Evolutionary conservation across 1,140 invertebrate genomes (phyloP).

Genomic region (Polypedilum vanderplanki): DNA sequence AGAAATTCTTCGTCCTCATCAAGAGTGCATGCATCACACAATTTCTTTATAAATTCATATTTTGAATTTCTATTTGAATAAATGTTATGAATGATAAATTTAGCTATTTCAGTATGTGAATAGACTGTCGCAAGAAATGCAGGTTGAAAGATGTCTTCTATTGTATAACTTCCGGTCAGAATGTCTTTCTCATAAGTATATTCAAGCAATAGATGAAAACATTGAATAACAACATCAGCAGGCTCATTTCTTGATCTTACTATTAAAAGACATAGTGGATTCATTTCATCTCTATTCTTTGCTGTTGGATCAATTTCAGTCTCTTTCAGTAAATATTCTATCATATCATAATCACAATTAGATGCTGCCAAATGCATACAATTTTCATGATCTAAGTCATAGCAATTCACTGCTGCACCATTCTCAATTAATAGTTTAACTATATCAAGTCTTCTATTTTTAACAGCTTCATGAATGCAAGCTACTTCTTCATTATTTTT

Average conservation of each 20-base stretch:
- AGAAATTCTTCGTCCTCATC: not conserved
- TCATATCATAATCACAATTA: conserved; percentile 9
- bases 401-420: not conserved
- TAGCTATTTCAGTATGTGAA: not conserved
- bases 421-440: conserved; percentile 2
- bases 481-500: conserved; percentile 9
- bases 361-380: not conserved
- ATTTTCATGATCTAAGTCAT: not conserved
- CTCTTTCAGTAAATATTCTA: not conserved
- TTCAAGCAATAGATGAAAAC: not conserved
- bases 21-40: not conserved
- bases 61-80: not conserved
- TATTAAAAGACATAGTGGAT: not conserved
- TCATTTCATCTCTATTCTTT: conserved; percentile 21
- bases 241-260: not conserved
- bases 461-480: not conserved
- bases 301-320: not conserved
- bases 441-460: not conserved
- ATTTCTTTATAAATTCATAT: conserved; percentile 10
- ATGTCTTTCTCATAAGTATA: not conserved
- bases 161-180: not conserved
- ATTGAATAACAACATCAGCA: not conserved
- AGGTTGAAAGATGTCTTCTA: not conserved
- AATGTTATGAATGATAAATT: conserved; percentile 1
- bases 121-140: not conserved